Percentiles rank a stretch among this genome's conserved stretches.
Conservation (phyloP, 2,888 invertebrate species). For the Uropetala carovei region DNA sequence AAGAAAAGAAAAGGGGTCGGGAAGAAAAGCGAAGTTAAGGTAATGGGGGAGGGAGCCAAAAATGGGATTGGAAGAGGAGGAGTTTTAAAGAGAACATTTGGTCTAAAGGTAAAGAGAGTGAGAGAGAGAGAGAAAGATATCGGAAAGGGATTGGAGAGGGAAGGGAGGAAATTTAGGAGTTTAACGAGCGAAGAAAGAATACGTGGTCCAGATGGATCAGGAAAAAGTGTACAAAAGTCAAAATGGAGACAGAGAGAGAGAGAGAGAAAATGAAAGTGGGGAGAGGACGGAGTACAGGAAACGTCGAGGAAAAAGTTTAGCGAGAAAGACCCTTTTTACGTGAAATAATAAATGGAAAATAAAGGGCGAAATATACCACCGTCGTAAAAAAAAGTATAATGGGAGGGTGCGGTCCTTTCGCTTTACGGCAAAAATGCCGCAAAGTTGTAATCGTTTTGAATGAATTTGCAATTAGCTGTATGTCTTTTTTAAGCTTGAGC, state of each 20-base stretch:
- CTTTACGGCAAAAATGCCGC: no score
- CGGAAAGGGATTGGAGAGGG: not conserved
- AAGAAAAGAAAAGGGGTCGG: not conserved
- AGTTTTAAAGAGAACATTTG: not conserved
- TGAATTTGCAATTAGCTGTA: no score
- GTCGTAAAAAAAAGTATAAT: no score
- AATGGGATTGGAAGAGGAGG: not conserved
- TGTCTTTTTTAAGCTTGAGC: no score
- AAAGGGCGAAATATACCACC: no score
- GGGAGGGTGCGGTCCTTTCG: no score
- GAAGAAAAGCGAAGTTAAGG: not conserved
- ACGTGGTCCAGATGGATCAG: not conserved
- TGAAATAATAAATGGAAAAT: no score
- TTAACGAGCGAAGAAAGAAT: not conserved
- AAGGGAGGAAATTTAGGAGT: not conserved
- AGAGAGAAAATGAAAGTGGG: not conserved
- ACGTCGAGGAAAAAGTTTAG: not conserved
- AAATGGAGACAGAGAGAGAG: not conserved
- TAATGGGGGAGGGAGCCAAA: not conserved
- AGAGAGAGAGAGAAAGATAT: not conserved
- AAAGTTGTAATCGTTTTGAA: no score
- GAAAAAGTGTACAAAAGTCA: not conserved
- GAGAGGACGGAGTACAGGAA: not conserved
- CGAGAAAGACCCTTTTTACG: no score
- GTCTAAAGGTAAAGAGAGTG: not conserved